These are phyloP conservation scores for Ptychoptera contaminata DNA, from an alignment of 2,888 invertebrate genomes.

Conservation along the genomic window DNA sequence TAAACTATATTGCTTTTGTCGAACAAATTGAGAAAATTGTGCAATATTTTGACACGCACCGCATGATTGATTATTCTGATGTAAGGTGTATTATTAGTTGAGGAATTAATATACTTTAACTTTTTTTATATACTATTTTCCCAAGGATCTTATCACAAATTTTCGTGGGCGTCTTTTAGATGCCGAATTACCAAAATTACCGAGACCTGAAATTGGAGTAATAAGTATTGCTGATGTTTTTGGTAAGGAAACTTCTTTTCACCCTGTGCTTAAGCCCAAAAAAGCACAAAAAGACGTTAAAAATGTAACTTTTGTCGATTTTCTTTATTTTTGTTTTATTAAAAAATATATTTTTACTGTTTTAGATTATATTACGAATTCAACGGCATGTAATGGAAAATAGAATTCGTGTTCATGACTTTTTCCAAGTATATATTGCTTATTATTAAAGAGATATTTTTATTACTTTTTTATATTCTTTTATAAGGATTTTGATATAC, in stretches of 20 bases:
- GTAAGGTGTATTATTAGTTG: constrained; percentile 15
- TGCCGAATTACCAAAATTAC: constrained; percentile 50
- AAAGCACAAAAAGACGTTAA: constrained; percentile 35
- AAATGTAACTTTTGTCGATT: constrained; percentile 23
- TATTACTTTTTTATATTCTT: neutral
- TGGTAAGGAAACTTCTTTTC: constrained; percentile 36
- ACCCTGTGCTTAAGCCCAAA: constrained; percentile 38
- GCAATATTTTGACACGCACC: constrained; percentile 38
- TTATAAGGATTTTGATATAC: constrained; percentile 46
- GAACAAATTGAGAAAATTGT: constrained; percentile 49
- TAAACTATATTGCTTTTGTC: constrained; percentile 64
- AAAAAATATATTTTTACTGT: neutral
- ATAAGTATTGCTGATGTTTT: constrained; percentile 36
- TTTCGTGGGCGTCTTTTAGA: constrained; percentile 50
- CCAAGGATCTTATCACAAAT: constrained; percentile 36
- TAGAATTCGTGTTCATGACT: constrained; percentile 48
- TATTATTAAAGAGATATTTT: neutral
- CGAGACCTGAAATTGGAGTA: constrained; percentile 46
- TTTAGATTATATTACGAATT: constrained; percentile 36
- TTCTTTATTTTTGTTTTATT: neutral
- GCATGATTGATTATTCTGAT: constrained; percentile 32
- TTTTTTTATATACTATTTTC: constrained; percentile 6
- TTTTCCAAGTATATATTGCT: constrained; percentile 39
- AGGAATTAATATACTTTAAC: constrained; percentile 1
- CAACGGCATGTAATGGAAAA: constrained; percentile 50